A percentile compares a stretch with the other conserved stretches of the same genome.
Conservation (phyloP, 2,888 invertebrate genomes). For the Nasonia oneida region DNA sequence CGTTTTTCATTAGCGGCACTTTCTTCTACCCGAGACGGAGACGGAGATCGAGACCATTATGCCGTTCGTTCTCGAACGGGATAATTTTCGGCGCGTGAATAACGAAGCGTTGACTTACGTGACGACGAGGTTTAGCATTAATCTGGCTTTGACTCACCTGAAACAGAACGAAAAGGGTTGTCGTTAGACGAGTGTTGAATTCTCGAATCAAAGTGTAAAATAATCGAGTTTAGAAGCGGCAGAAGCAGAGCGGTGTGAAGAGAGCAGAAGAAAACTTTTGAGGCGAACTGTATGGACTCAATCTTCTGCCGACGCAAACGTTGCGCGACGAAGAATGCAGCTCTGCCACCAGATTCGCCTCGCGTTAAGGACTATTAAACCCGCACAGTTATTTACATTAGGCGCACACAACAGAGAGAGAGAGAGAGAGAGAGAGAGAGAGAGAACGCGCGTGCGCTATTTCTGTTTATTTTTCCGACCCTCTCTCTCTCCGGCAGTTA, state of each 20-base stretch:
- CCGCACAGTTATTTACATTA: constrained; percentile 32
- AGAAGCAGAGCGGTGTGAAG: not conserved
- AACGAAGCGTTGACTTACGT: constrained; percentile 9
- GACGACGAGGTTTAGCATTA: not conserved
- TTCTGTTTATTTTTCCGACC: constrained; percentile 29
- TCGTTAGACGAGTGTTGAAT: not conserved
- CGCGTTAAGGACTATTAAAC: constrained; percentile 51
- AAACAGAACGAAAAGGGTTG: constrained; percentile 18
- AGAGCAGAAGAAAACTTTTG: constrained; percentile 28
- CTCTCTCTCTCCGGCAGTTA: not conserved
- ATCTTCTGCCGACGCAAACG: constrained; percentile 47
- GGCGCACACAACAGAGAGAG: not conserved
- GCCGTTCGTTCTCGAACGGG: not conserved
- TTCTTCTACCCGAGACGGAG: constrained; percentile 9
- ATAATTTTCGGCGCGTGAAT: not conserved
- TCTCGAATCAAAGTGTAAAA: not conserved
- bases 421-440: too few relatives aligned
- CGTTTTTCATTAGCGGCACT: constrained; percentile 48
- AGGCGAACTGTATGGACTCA: constrained; percentile 22
- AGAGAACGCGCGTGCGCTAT: not conserved
- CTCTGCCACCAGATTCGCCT: constrained; percentile 51
- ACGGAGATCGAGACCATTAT: not conserved
- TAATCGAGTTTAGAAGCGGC: not conserved
- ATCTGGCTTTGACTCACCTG: too few relatives aligned
- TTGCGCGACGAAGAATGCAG: constrained; percentile 48